Evolutionary conservation across 2,888 invertebrate species (phyloP).

Genomic region (Orthosia cruda): DNA sequence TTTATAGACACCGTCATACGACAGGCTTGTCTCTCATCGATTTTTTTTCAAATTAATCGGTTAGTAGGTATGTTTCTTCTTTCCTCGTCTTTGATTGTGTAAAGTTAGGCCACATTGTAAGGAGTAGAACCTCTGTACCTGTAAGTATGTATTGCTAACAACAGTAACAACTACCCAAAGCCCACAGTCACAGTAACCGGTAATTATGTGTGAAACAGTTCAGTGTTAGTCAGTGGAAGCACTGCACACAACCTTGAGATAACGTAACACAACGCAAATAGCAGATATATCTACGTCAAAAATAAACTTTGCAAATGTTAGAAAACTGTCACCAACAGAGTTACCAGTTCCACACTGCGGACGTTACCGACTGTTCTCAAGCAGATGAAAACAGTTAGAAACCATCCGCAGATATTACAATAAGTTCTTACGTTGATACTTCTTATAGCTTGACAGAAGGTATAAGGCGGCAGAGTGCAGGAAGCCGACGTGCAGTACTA

Average conservation of each 20-base stretch:
- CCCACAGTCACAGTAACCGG: constrained; percentile 12
- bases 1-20: not conserved
- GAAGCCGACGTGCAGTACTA: constrained; percentile 70
- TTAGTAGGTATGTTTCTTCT: not conserved
- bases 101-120: not conserved
- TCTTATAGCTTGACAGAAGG: constrained; percentile 11
- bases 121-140: constrained; percentile 1
- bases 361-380: constrained; percentile 1
- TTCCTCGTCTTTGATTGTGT: not conserved
- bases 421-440: constrained; percentile 9
- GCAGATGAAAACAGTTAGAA: not conserved
- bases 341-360: constrained; percentile 29
- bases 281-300: constrained; percentile 54
- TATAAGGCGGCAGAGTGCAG: constrained; percentile 42
- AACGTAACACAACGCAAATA: constrained; percentile 76
- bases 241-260: constrained; percentile 70
- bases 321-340: constrained; percentile 37
- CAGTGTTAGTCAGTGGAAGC: constrained; percentile 19
- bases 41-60: not conserved
- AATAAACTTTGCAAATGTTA: constrained; percentile 43
- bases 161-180: not conserved
- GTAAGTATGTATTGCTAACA: not conserved
- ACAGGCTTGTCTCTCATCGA: not conserved
- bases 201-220: constrained; percentile 21
- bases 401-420: not conserved